These are phyloP conservation scores for Marisa cornuarietis DNA, from an alignment of 1,140 invertebrate species.

Conservation along the genomic window DNA sequence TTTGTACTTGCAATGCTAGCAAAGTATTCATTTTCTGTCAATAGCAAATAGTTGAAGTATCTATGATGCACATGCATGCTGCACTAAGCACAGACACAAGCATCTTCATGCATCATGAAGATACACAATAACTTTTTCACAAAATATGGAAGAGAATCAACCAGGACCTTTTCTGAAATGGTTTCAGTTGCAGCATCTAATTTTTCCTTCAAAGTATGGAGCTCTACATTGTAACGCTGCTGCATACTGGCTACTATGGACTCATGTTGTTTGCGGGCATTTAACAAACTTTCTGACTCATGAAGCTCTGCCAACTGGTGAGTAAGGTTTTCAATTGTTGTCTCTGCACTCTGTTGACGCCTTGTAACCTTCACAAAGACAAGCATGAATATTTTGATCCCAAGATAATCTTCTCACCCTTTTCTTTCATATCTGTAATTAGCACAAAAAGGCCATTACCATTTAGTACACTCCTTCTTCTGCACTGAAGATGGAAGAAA, in stretches of 20 bases:
- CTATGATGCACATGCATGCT: background rate
- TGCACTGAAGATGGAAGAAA: too few species aligned
- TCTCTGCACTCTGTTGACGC: slow-evolving; percentile 58
- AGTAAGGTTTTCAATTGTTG: slow-evolving; percentile 58
- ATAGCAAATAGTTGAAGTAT: too few species aligned
- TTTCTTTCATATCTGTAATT: background rate
- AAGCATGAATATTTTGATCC: background rate
- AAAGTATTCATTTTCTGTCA: too few species aligned
- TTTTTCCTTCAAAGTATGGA: slow-evolving; percentile 55
- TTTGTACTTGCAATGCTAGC: too few species aligned
- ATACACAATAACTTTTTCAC: background rate
- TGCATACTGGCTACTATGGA: slow-evolving; percentile 49
- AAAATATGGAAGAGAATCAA: background rate
- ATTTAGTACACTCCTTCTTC: too few species aligned
- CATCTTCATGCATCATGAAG: background rate
- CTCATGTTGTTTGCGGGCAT: slow-evolving; percentile 58
- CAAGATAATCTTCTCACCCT: background rate
- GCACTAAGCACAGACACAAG: background rate
- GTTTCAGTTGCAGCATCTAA: slow-evolving; percentile 42
- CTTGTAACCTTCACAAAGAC: slow-evolving; percentile 47
- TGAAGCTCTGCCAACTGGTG: slow-evolving; percentile 57
- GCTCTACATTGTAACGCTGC: slow-evolving; percentile 54
- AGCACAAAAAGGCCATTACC: background rate
- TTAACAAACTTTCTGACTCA: slow-evolving; percentile 52
- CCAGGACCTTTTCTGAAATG: slow-evolving; percentile 46